A percentile compares a stretch with the other conserved stretches of the same genome.
Conservation (phyloP, 2,797 vertebrate genomes). For the Lacerta agilis region DNA sequence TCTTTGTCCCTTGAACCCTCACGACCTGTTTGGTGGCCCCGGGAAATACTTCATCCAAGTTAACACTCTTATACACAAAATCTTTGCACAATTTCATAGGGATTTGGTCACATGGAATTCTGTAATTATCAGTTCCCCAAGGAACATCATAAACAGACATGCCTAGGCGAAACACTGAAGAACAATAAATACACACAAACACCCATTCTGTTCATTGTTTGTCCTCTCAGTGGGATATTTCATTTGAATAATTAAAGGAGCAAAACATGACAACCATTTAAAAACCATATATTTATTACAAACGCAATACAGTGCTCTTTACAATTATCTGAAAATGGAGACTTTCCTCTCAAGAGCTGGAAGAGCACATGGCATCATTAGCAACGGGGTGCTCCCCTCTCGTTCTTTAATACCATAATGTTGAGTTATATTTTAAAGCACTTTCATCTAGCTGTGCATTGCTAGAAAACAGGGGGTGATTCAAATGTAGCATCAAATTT, state of each 20-base stretch:
- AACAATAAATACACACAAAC: conserved; percentile 55
- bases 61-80: conserved; percentile 77
- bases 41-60: conserved; percentile 83
- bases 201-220: conserved; percentile 65
- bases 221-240: conserved; percentile 70
- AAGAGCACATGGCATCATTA: background rate
- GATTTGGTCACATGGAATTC: conserved; percentile 81
- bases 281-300: conserved; percentile 57
- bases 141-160: conserved; percentile 57
- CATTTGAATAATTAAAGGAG: conserved; percentile 78
- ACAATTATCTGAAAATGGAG: background rate
- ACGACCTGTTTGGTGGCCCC: conserved; percentile 78
- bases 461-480: background rate
- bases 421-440: background rate
- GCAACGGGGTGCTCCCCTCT: background rate
- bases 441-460: background rate
- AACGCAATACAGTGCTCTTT: conserved; percentile 51
- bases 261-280: conserved; percentile 75
- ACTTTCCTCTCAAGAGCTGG: accelerated
- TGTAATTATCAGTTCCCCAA: conserved; percentile 71
- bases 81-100: conserved; percentile 80
- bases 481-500: background rate
- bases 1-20: conserved; percentile 80
- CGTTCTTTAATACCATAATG: background rate
- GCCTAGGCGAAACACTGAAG: conserved; percentile 46